Percentiles rank a stretch among this genome's conserved stretches.
Conservation (phyloP, 2,888 invertebrate species). For the Patella depressa region DNA sequence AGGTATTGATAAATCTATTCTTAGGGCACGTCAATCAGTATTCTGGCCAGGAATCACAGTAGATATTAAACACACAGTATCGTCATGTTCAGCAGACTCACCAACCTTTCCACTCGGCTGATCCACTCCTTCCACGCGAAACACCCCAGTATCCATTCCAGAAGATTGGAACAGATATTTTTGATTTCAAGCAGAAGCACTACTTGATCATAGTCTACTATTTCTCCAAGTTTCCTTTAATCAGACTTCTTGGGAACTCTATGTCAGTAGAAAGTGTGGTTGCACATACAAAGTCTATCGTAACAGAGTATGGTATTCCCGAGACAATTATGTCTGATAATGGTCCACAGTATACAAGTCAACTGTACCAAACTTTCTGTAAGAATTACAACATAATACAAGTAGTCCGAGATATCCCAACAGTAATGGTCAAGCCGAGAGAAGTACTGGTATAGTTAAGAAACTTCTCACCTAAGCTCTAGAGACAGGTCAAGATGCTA, state of each 20-base stretch:
- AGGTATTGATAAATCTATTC: slow-evolving; percentile 3
- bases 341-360: background rate
- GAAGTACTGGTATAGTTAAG: background rate
- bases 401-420: background rate
- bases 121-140: background rate
- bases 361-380: background rate
- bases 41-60: slow-evolving; percentile 14
- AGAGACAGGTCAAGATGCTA: too few relatives aligned
- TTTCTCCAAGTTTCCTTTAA: background rate
- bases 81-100: slow-evolving; percentile 3
- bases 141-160: background rate
- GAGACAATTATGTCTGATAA: too few relatives aligned
- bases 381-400: background rate
- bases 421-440: slow-evolving; percentile 5
- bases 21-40: background rate
- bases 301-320: background rate
- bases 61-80: background rate
- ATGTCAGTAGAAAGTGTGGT: background rate
- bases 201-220: slow-evolving; percentile 9
- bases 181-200: background rate
- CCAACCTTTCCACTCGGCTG: background rate
- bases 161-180: slow-evolving; percentile 14
- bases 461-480: background rate
- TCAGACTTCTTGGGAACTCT: background rate
- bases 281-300: background rate